phyloP scores from a whole-genome alignment of 1,140 invertebrate genomes.

The Drosophila ercepeae region DNA sequence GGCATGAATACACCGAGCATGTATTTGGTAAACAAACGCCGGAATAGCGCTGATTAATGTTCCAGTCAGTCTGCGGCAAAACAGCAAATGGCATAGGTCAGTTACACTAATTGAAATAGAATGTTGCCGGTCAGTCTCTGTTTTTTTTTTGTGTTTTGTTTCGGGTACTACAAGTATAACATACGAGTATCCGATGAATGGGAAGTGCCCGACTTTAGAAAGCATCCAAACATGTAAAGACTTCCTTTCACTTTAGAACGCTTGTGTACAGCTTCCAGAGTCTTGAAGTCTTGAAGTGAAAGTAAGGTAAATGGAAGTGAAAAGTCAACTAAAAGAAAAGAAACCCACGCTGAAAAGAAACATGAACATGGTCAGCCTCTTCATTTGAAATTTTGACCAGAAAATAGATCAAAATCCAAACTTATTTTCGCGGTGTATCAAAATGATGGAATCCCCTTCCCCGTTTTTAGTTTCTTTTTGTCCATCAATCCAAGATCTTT shows the following conservation, averaged over 20 bases:
- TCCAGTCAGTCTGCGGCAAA: no score
- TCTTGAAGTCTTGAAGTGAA: slow-evolving; percentile 58
- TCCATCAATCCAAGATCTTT: slow-evolving; percentile 29
- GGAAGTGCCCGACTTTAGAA: slow-evolving; percentile 53
- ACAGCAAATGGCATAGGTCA: slow-evolving; percentile 75
- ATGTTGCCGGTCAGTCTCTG: slow-evolving; percentile 48
- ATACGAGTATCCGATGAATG: slow-evolving; percentile 46
- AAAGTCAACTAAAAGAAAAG: not conserved
- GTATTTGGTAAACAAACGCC: slow-evolving; percentile 34
- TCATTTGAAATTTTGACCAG: no score
- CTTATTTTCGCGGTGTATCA: not conserved
- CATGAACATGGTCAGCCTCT: not conserved
- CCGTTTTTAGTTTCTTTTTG: slow-evolving; percentile 25
- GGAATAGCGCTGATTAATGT: slow-evolving; percentile 77
- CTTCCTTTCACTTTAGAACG: slow-evolving; percentile 75
- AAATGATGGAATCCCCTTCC: slow-evolving; percentile 28
- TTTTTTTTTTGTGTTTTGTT: slow-evolving; percentile 4
- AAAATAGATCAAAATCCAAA: no score
- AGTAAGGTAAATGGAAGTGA: slow-evolving; percentile 32
- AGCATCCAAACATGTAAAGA: slow-evolving; percentile 42
- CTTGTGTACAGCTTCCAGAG: slow-evolving; percentile 1
- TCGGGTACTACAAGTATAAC: slow-evolving; percentile 51
- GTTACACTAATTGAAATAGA: slow-evolving; percentile 81
- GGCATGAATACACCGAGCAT: slow-evolving; percentile 33
- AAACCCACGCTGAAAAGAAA: slow-evolving; percentile 6